A percentile compares a stretch with the other conserved stretches of the same genome.
Evolutionary conservation across 2,113 vertebrate genomes (phyloP).

Genomic region (Todiramphus saurophagus): DNA sequence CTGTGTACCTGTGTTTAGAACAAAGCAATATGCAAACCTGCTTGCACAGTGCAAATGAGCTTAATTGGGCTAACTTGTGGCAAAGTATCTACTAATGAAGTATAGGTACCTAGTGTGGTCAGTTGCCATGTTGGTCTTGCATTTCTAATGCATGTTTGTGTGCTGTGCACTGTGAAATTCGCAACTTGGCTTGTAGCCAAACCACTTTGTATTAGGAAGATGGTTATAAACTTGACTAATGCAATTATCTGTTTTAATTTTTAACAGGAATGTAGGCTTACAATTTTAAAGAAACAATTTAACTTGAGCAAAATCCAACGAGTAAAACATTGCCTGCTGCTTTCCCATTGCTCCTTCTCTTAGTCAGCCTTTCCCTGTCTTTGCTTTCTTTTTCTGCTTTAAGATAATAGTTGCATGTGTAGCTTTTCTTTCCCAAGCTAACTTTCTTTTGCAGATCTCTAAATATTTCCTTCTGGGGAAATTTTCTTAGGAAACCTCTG

Average conservation of each 20-base stretch:
- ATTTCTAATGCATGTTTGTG: constrained; percentile 3
- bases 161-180: background rate
- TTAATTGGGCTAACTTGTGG: background rate
- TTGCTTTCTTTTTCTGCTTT: constrained; percentile 25
- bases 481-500: background rate
- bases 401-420: background rate
- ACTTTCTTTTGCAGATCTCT: background rate
- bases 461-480: background rate
- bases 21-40: background rate
- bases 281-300: background rate
- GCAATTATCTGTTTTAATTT: background rate
- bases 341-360: background rate
- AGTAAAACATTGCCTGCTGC: constrained; percentile 2
- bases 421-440: constrained; percentile 10
- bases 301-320: background rate
- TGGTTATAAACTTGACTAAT: background rate
- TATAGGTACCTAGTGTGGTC: background rate
- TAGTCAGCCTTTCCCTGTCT: background rate
- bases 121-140: background rate
- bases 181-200: background rate
- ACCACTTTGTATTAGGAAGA: background rate
- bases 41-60: background rate
- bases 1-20: background rate
- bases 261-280: background rate
- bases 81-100: background rate